Conservation (phyloP, 92 coral and sea anemone genomes). For the Meandrina meandrites region DNA sequence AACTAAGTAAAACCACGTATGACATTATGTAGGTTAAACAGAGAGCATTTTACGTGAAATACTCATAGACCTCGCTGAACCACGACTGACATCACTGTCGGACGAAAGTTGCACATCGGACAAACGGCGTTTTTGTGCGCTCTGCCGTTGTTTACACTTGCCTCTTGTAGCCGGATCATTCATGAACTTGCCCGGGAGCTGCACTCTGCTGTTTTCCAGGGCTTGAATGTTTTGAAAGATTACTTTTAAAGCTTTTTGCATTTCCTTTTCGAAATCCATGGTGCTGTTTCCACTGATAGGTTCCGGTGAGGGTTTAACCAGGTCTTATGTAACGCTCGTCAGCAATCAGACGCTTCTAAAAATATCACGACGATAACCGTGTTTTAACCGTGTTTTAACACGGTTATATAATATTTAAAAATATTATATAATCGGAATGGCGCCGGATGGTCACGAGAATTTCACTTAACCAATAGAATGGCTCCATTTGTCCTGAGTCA, state of each 20-base stretch:
- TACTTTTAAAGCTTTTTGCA: slow-evolving; percentile 12
- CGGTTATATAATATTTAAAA: no score
- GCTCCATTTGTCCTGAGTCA: slow-evolving; percentile 7
- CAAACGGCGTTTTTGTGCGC: background rate
- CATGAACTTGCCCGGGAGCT: no score
- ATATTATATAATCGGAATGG: background rate
- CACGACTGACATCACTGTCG: background rate
- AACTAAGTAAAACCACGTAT: background rate
- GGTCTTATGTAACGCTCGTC: background rate
- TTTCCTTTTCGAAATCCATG: slow-evolving; percentile 24
- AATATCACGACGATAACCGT: background rate
- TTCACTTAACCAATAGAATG: background rate
- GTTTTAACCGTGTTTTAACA: no score
- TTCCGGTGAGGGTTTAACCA: background rate
- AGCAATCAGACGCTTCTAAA: background rate
- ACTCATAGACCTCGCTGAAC: background rate
- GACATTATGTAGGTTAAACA: background rate
- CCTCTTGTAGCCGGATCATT: no score
- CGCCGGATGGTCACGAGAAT: slow-evolving; percentile 4
- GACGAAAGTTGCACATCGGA: background rate
- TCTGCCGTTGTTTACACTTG: background rate
- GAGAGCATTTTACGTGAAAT: background rate
- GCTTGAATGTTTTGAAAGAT: slow-evolving; percentile 21
- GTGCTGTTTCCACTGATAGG: background rate
- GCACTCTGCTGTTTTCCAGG: background rate